Base-by-base conservation (phyloP, 2,113 vertebrate species). In the Eurypyga helias region DNA sequence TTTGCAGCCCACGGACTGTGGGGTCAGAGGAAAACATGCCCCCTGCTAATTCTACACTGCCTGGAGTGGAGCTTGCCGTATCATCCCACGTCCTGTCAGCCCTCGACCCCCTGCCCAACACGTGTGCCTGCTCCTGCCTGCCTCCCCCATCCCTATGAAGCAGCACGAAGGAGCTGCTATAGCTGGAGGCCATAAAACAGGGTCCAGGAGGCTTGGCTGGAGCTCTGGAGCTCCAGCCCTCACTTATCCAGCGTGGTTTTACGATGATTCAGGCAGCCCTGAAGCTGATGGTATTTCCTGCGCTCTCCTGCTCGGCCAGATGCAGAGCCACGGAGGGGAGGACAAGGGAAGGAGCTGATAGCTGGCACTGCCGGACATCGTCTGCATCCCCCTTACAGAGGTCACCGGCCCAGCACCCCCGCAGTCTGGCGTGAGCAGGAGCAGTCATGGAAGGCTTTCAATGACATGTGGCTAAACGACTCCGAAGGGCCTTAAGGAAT, bases 241-340 rank as follows among this genome's bases (percentile, higher is more conserved):
- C 7, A 1, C 87, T 93, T 85, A 41, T 87, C 83, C 92, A 86
- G 82, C 66, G 0, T 92, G 70, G 85, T 93, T 97, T 95, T 49
- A 93, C 1, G 24, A 85, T 96, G 96, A 96, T 94, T 95, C 88
- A 95, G 80, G 66, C 94, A 88, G 94, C 88, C 71, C 36, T 52
- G 72, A 64, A 83, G 82, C 92, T 86, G 92, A 93, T 96, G 95
- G 95, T 79, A 94, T 96, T 97, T 96, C 96, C 93, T 94, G 92
- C 14, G 31, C 93, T 76, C 89, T 89, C 89, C 93, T 89, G 83
- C 93, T 77, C 19, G 0, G 64, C 93, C 95, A 94, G 93, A 94
- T 61, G 80, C 41, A 60, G 75, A 90, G 64, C 66, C 45, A 4
- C 0, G 18, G 80, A 81, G 64, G 54, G 82, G 81, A 93, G 17